phyloP scores from a whole-genome alignment of 2,797 vertebrate genomes.

The Pipistrellus kuhlii region DNA sequence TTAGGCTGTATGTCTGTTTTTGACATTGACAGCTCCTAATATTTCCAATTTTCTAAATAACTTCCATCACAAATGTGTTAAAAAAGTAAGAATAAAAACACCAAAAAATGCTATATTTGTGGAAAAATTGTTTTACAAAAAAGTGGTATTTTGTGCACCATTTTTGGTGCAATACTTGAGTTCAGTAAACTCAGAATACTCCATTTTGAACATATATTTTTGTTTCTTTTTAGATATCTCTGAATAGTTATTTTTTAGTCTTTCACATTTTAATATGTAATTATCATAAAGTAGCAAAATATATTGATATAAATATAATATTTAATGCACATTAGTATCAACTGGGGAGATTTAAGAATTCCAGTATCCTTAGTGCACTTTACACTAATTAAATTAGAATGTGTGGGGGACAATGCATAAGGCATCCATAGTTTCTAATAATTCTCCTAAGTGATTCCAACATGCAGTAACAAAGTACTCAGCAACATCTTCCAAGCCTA shows the following conservation, averaged over 20 bases:
- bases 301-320: background rate
- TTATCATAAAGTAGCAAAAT: background rate
- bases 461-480: background rate
- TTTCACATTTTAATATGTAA: background rate
- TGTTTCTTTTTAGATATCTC: background rate
- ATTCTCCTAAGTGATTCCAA: background rate
- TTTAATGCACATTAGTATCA: background rate
- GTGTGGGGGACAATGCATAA: background rate
- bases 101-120: background rate
- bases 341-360: background rate
- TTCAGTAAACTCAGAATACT: background rate
- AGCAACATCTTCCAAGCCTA: background rate
- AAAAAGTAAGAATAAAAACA: background rate
- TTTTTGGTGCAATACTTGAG: background rate
- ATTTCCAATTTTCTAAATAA: constrained; percentile 71
- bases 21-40: constrained; percentile 55
- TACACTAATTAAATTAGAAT: background rate
- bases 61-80: constrained; percentile 67
- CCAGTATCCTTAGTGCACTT: background rate
- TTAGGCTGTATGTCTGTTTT: constrained; percentile 78
- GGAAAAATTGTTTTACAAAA: constrained; percentile 32
- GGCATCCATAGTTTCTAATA: background rate
- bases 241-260: background rate
- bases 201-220: background rate
- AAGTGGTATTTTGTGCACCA: background rate